Evolutionary conservation across 2,888 invertebrate genomes (phyloP).

Genomic region (Ceramica pisi): DNA sequence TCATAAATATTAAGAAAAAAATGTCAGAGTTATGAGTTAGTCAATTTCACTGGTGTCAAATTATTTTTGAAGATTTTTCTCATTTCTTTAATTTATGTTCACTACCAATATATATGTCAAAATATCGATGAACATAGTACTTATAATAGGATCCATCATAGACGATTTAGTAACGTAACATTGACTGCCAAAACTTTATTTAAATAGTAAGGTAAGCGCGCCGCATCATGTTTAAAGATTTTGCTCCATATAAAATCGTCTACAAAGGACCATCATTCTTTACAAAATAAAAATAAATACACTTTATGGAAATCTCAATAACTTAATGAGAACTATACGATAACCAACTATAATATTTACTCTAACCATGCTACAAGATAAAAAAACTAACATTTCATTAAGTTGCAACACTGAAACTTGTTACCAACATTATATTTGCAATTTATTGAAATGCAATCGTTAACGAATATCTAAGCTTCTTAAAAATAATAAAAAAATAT

Average conservation of each 20-base stretch:
- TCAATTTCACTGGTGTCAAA: constrained; percentile 19
- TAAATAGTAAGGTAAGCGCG: background rate
- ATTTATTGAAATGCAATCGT: constrained; percentile 42
- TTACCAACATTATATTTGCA: constrained; percentile 43
- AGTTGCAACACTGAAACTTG: constrained; percentile 52
- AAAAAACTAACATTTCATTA: constrained; percentile 43
- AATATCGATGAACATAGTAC: constrained; percentile 31
- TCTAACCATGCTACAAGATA: constrained; percentile 53
- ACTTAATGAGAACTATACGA: constrained; percentile 55
- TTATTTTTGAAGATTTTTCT: constrained; percentile 36
- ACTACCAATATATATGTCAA: constrained; percentile 21
- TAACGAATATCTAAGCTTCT: constrained; percentile 42
- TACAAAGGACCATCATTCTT: constrained; percentile 28
- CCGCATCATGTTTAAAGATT: background rate
- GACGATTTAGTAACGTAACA: constrained; percentile 30
- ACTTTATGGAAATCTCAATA: constrained; percentile 51
- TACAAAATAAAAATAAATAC: constrained; percentile 57
- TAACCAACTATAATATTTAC: constrained; percentile 44
- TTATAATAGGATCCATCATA: constrained; percentile 19
- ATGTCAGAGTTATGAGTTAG: constrained; percentile 11
- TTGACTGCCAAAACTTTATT: background rate
- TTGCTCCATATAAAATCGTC: constrained; percentile 8
- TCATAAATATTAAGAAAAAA: constrained; percentile 7
- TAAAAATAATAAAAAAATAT: constrained; percentile 60
- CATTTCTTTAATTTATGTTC: constrained; percentile 18